Conservation (phyloP, 2,797 vertebrate species). For the Neostethus bicornis region DNA sequence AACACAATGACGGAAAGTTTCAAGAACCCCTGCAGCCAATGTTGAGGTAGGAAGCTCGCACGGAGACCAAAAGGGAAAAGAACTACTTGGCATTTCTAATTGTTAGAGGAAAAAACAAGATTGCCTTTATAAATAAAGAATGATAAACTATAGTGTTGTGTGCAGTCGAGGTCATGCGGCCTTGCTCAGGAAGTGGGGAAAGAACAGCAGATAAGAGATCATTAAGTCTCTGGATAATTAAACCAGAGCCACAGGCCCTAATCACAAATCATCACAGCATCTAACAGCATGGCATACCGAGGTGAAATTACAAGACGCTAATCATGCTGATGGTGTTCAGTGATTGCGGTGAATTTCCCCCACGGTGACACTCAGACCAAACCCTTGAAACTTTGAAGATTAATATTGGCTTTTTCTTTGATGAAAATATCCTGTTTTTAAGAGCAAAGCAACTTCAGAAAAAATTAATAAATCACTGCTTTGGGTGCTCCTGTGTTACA, state of each 20-base stretch:
- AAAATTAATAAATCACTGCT: constrained; percentile 5
- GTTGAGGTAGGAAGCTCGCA: constrained; percentile 59
- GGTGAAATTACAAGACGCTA: constrained; percentile 66
- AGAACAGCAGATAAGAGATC: constrained; percentile 73
- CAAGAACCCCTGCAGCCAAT: constrained; percentile 64
- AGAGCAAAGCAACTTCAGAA: constrained; percentile 19
- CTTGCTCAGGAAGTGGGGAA: constrained; percentile 66
- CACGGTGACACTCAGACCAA: constrained; percentile 30
- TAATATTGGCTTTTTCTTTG: constrained; percentile 46
- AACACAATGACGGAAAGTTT: constrained; percentile 28
- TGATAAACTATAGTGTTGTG: constrained; percentile 40
- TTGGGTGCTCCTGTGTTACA: constrained; percentile 10
- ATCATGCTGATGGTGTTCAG: constrained; percentile 65
- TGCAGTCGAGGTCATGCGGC: constrained; percentile 55
- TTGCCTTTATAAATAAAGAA: constrained; percentile 72
- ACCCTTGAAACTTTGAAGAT: constrained; percentile 48
- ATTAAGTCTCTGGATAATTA: constrained; percentile 71
- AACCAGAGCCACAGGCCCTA: constrained; percentile 56
- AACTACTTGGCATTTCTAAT: constrained; percentile 64
- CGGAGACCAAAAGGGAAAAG: constrained; percentile 58
- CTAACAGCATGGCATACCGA: constrained; percentile 55
- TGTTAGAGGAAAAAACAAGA: constrained; percentile 68
- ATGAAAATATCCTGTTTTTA: constrained; percentile 24
- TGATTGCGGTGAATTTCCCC: constrained; percentile 54
- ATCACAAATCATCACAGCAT: constrained; percentile 56